Evolutionary conservation across 2,888 invertebrate species (phyloP), one percentile per base, ranked within the genome.

Genomic region (Ormyrus nitidulus): DNA sequence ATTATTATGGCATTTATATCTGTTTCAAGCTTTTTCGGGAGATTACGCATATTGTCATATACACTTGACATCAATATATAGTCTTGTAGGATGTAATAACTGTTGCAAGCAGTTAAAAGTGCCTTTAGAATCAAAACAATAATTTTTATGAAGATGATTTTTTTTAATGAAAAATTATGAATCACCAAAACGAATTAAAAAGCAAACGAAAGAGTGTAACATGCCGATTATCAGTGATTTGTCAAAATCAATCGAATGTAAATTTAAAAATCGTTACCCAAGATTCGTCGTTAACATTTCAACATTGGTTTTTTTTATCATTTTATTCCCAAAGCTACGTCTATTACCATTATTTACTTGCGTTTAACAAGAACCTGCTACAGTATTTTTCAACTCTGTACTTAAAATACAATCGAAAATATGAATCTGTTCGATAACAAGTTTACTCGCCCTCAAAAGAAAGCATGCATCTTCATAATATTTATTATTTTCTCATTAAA

Each of bases 331-430:
- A 13, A 56, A 61, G 44, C 68, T 53, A 61, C 49, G 49, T 65
- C 58, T 66, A 19, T 56, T 58, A 58, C 58, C 64, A 11, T 72
- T 34, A 66, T 80, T 56, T 51, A 72, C 68, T 34, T 66, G 66
- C 49, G 51, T 74, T 74, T 53, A 72, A 78, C 78, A 81, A 81
- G 66, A 78, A 81, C 44, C 61, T 4, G 56, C 75, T 72, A 77
- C 34, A 34, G 34, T 34, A 34, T 34, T 53, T 69, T 59, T 72
- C 70, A 79, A 77, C 72, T 75, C 72, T 19, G 70, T 69, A 73
- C 71, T 79, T 74, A 77, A 79, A 82, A 82, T 82, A 78, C 78
- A 78, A 77, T 80, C 77, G 69, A 82, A 80, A 82, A 82, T 78
- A 80, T 78, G 53, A 75, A 80, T 75, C 69, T 80, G 65, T 74